A percentile compares a stretch with the other conserved stretches of the same genome.
Evolutionary conservation across 2,113 vertebrate genomes (phyloP).

Genomic region (Toxotes chatareus): DNA sequence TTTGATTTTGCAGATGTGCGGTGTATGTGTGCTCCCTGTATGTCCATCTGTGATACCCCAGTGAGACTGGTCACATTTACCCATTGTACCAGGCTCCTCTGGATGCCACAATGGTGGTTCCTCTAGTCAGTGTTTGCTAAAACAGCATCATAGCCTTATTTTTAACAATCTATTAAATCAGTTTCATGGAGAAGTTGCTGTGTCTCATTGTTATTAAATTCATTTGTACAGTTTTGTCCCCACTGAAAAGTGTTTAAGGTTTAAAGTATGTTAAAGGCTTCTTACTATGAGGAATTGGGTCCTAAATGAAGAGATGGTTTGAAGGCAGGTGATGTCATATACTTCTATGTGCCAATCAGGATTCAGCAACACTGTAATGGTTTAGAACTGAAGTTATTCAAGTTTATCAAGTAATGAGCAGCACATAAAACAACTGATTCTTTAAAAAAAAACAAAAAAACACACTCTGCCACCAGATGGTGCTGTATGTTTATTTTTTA

Average conservation of each 20-base stretch:
- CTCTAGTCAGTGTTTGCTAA: conserved; percentile 78
- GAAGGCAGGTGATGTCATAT: background rate
- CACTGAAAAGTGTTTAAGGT: background rate
- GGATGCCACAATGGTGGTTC: conserved; percentile 53
- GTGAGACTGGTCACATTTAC: conserved; percentile 61
- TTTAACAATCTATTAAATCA: conserved; percentile 86
- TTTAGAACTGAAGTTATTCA: background rate
- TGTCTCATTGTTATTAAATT: conserved; percentile 41
- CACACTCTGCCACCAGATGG: conserved; percentile 51
- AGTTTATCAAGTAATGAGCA: background rate
- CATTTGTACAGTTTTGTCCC: background rate
- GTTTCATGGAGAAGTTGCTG: conserved; percentile 75
- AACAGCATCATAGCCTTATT: conserved; percentile 86
- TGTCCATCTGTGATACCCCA: conserved; percentile 57
- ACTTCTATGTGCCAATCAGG: background rate
- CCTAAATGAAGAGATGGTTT: background rate
- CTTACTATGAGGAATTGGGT: background rate
- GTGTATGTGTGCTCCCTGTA: conserved; percentile 45
- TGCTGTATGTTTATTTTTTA: conserved; percentile 5
- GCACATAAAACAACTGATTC: background rate
- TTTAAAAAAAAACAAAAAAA: background rate
- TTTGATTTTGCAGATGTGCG: conserved; percentile 45
- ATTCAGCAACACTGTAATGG: background rate
- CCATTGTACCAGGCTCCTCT: conserved; percentile 54
- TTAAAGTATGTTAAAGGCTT: background rate